Percentiles rank a stretch among this genome's conserved stretches.
These are phyloP conservation scores for Campoletis raptor DNA, from an alignment of 2,888 invertebrate genomes.

Conservation along the genomic window DNA sequence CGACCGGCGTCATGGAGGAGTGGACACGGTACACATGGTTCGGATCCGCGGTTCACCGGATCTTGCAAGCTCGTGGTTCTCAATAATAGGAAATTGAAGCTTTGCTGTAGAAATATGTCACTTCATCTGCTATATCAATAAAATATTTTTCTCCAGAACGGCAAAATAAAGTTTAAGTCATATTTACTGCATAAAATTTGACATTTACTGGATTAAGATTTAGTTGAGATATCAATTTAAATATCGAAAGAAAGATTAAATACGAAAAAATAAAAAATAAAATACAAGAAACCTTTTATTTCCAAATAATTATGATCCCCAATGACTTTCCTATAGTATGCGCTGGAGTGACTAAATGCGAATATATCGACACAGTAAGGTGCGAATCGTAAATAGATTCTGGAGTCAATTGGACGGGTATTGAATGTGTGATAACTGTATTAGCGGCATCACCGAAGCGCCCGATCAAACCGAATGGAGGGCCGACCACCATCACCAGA, in stretches of 20 bases:
- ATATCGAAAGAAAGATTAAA: not conserved
- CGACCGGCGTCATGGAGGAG: constrained; percentile 37
- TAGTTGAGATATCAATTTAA: too few relatives aligned
- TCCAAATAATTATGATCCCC: not conserved
- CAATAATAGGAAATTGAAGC: constrained; percentile 61
- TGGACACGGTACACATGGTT: constrained; percentile 55
- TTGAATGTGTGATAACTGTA: constrained; percentile 62
- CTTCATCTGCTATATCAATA: not conserved
- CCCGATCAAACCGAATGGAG: constrained; percentile 69
- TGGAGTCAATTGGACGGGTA: constrained; percentile 49
- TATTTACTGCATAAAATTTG: not conserved
- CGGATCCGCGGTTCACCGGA: constrained; percentile 62
- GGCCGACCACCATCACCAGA: constrained; percentile 57
- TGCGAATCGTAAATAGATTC: constrained; percentile 57
- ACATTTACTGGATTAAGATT: not conserved
- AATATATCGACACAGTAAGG: not conserved
- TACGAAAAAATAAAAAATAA: not conserved
- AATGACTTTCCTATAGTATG: not conserved
- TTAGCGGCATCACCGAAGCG: constrained; percentile 68
- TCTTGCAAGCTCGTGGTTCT: constrained; percentile 52
- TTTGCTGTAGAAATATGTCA: constrained; percentile 31
- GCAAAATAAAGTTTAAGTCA: not conserved
- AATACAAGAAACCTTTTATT: not conserved
- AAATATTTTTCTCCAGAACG: not conserved
- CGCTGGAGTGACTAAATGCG: not conserved